Conservation (phyloP, 2,797 vertebrate genomes). For the Melanotaenia trifasciata region DNA sequence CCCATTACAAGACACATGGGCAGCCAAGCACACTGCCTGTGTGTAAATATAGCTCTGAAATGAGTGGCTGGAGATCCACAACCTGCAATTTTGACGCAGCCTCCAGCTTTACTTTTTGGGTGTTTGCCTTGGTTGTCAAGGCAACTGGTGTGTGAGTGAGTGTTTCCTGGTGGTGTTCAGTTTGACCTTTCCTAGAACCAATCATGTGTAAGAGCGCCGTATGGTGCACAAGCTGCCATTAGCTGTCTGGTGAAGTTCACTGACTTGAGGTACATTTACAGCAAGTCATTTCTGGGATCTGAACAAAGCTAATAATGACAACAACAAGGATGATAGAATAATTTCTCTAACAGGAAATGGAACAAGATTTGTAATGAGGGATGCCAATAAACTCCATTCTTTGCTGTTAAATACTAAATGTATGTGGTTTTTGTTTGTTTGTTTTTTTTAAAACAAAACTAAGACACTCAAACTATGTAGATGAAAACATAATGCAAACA, state of each 20-base stretch:
- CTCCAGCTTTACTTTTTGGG: constrained; percentile 66
- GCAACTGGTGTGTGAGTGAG: constrained; percentile 48
- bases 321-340: too few relatives aligned
- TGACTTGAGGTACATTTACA: neutral
- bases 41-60: constrained; percentile 84
- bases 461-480: too few relatives aligned
- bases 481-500: too few relatives aligned
- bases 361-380: neutral
- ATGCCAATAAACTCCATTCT: neutral
- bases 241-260: constrained; percentile 12
- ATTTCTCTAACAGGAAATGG: too few relatives aligned
- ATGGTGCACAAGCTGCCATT: constrained; percentile 42
- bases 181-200: constrained; percentile 56
- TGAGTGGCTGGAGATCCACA: constrained; percentile 74
- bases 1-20: constrained; percentile 62
- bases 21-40: constrained; percentile 57
- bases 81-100: constrained; percentile 80
- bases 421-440: too few relatives aligned
- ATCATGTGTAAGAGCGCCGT: constrained; percentile 41
- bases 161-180: constrained; percentile 48
- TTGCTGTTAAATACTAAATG: neutral
- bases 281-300: neutral
- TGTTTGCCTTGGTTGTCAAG: constrained; percentile 74
- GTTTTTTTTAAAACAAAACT: too few relatives aligned
- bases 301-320: neutral